Evolutionary conservation across 2,888 invertebrate genomes (phyloP), one percentile per base, ranked within the genome.

Genomic region (Lacanobia wlatinum): DNA sequence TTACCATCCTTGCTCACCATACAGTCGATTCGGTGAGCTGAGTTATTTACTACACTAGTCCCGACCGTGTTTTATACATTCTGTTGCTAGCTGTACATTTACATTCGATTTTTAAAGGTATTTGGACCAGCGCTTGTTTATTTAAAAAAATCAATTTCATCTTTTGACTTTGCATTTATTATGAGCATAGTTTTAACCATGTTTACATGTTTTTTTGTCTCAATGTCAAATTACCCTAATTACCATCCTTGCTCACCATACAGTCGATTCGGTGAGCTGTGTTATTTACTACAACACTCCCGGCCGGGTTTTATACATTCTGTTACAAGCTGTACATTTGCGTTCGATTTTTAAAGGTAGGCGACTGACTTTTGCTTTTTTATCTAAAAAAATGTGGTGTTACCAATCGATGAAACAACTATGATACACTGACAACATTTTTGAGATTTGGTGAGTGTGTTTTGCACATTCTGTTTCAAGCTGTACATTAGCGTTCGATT

Each of bases 181-280:
- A 28, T 28, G 28, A 28, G 28, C 28, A 3, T 4, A n/a, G n/a
- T n/a, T n/a, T n/a, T n/a, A n/a, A n/a, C n/a, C n/a, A n/a, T n/a
- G 28, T 3, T 28, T 28, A 28, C 2, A 28, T n/a, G n/a, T n/a
- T n/a, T n/a, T 28, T 28, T 28, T 28, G 28, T 3, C 28, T 4
- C 28, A 28, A 28, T 28, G 28, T 28, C 28, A 76, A 81, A 78
- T 81, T 81, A 70, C 64, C 34, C 38, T 76, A 76, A 75, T 78
- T 64, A 79, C 76, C 14, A 79, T 64, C 55, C 55, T 79, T 46
- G 23, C 72, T 53, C 43, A 43, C 14, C 43, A 12, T 14, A 12
- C 43, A 43, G 63, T 62, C 58, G 71, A 61, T 60, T 64, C 63
- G 64, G 18, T 76, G 77, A 77, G 38, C 72, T 72, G 18, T 64